Conservation (phyloP, 2,888 invertebrate species). For the Athrips mouffetella region DNA sequence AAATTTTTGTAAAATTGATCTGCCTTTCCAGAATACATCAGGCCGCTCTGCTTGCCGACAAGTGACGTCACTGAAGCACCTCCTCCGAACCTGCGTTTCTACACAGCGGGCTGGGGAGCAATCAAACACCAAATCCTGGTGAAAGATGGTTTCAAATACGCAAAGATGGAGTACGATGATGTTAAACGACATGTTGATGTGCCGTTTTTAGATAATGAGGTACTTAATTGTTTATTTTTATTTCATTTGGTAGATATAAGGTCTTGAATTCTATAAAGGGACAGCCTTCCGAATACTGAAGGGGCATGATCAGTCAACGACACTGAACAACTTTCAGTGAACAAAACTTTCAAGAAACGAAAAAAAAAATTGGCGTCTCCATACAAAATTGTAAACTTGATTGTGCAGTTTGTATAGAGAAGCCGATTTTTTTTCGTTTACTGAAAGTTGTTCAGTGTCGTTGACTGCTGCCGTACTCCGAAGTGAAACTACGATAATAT, state of each 20-base stretch:
- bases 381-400: no score
- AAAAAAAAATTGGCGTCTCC: no score
- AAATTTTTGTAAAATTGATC: not conserved
- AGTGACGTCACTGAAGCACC: constrained; percentile 31
- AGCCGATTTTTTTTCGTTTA: no score
- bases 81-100: constrained; percentile 28
- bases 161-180: not conserved
- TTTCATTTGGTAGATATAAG: not conserved
- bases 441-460: no score
- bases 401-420: no score
- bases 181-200: constrained; percentile 3
- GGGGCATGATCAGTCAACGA: no score
- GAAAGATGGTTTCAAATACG: not conserved
- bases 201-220: not conserved
- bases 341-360: no score
- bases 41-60: constrained; percentile 56
- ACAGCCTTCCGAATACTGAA: no score
- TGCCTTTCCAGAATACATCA: constrained; percentile 58
- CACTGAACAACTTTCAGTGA: no score
- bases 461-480: no score
- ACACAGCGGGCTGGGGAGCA: constrained; percentile 75
- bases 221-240: not conserved
- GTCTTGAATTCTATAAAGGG: no score
- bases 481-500: no score
- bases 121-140: not conserved